These are phyloP conservation scores for Koerneria pararmatus DNA, from an alignment of 2,888 invertebrate species.

Conservation along the genomic window DNA sequence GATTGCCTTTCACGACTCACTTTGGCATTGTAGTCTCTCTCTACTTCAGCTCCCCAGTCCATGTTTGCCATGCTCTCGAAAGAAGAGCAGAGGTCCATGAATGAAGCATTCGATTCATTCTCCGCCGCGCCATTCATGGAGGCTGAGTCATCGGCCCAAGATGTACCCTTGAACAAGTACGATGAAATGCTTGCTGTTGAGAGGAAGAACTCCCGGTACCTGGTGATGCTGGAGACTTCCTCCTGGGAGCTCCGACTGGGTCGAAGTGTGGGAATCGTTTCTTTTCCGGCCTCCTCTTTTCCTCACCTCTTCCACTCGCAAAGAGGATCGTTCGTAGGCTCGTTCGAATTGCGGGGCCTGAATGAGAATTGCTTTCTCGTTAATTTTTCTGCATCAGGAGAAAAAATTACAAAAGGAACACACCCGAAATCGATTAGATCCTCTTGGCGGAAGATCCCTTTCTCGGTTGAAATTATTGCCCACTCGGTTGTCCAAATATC, in stretches of 20 bases:
- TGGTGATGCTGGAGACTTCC: slow-evolving; percentile 5
- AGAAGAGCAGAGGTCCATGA: slow-evolving; percentile 20
- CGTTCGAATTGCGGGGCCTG: no score
- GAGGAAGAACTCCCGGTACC: not conserved
- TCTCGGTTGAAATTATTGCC: no score
- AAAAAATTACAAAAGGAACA: no score
- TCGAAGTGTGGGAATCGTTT: slow-evolving; percentile 43
- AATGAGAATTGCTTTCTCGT: no score
- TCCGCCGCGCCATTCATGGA: slow-evolving; percentile 1
- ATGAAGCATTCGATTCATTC: not conserved
- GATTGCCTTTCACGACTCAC: not conserved
- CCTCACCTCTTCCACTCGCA: slow-evolving; percentile 18
- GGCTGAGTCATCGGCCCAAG: slow-evolving; percentile 10
- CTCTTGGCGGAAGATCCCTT: no score
- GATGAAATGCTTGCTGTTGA: not conserved
- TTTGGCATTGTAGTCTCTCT: not conserved
- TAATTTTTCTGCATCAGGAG: no score
- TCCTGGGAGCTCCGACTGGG: slow-evolving; percentile 30
- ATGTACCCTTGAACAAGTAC: no score
- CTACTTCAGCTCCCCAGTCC: slow-evolving; percentile 21
- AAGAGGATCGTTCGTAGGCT: slow-evolving; percentile 8
- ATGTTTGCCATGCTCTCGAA: slow-evolving; percentile 12
- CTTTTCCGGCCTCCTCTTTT: slow-evolving; percentile 24
- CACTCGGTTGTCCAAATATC: slow-evolving; percentile 32
- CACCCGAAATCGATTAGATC: no score